phyloP scores from a whole-genome alignment of 2,888 invertebrate genomes.

The Caenorhabditis drosophilae region DNA sequence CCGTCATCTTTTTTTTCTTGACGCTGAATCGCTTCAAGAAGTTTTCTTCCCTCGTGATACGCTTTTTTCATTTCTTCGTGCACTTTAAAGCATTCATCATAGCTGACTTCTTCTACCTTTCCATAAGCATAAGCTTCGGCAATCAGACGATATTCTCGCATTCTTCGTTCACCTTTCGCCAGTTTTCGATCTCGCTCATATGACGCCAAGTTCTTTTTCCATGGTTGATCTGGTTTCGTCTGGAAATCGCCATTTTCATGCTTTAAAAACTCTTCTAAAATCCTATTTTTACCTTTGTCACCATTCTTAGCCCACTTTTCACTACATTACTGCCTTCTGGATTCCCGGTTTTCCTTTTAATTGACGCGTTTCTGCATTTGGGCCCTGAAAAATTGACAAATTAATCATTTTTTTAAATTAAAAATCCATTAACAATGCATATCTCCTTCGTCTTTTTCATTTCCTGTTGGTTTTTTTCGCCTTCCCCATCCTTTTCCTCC shows the following conservation, averaged over 20 bases:
- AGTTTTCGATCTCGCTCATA: slow-evolving; percentile 28
- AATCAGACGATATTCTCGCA: slow-evolving; percentile 23
- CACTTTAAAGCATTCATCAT: slow-evolving; percentile 29
- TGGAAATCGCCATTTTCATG: too few relatives aligned
- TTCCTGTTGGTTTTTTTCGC: slow-evolving; percentile 5
- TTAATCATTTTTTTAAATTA: neutral
- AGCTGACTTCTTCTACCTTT: slow-evolving; percentile 23
- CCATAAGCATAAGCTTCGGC: slow-evolving; percentile 19
- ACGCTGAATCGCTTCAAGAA: slow-evolving; percentile 17
- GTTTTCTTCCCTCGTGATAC: slow-evolving; percentile 23
- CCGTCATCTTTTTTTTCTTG: slow-evolving; percentile 5
- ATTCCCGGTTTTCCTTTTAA: slow-evolving; percentile 23
- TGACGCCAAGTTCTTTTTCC: slow-evolving; percentile 25
- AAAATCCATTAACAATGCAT: slow-evolving; percentile 4
- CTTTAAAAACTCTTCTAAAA: too few relatives aligned
- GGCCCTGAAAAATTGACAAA: slow-evolving; percentile 20
- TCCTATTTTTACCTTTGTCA: slow-evolving; percentile 4
- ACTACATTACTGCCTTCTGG: slow-evolving; percentile 7
- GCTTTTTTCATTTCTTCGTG: slow-evolving; percentile 35
- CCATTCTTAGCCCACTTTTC: slow-evolving; percentile 21
- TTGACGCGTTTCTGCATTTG: slow-evolving; percentile 25
- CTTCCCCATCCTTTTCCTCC: slow-evolving; percentile 4
- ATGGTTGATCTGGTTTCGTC: slow-evolving; percentile 28
- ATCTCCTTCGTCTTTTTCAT: slow-evolving; percentile 7
- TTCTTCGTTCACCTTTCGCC: slow-evolving; percentile 33